Evolutionary conservation across 2,888 invertebrate species (phyloP), one percentile per base, ranked within the genome.

Genomic region (Hypomecis punctinalis): DNA sequence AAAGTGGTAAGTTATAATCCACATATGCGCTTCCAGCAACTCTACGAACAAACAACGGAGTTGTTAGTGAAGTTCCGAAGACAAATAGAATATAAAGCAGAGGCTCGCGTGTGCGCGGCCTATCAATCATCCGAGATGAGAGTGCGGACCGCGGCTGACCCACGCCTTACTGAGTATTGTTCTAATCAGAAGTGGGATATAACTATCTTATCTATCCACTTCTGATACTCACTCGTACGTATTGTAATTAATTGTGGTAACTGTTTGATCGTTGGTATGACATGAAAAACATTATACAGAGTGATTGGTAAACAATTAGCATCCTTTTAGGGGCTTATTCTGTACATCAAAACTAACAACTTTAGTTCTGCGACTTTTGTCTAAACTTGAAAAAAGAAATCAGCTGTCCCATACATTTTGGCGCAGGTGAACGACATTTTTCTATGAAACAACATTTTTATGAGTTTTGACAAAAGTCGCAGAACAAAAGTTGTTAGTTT

Each of bases 11-110:
- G n/a, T 23, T 6, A 6, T 5, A 7, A 37, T 7, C n/a, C 36
- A 36, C 7, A 11, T 23, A 9, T 40, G 40, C 49, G 33, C 45
- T 67, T 68, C 68, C 61, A 67, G 71, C 47, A 42, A n/a, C 37
- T 56, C 53, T 54, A 61, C 59, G 60, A 48, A 68, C 67, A 42
- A 48, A 53, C 61, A 51, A 51, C 11, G 45, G 36, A 66, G 71
- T 76, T 75, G 76, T 78, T 80, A 72, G 74, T 68, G 70, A 79
- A 80, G 72, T 83, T 85, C 70, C 75, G 76, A 81, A 86, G 81
- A 85, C 80, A 84, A 85, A 83, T 82, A 83, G 83, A 85, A 86
- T 83, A 84, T 78, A 82, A 82, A 84, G 77, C 81, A 79, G 79
- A 76, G 74, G 76, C 74, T 85, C 72, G 83, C 84, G 84, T 86